Evolutionary conservation across 2,113 vertebrate genomes (phyloP).

Genomic region (Colaptes auratus): DNA sequence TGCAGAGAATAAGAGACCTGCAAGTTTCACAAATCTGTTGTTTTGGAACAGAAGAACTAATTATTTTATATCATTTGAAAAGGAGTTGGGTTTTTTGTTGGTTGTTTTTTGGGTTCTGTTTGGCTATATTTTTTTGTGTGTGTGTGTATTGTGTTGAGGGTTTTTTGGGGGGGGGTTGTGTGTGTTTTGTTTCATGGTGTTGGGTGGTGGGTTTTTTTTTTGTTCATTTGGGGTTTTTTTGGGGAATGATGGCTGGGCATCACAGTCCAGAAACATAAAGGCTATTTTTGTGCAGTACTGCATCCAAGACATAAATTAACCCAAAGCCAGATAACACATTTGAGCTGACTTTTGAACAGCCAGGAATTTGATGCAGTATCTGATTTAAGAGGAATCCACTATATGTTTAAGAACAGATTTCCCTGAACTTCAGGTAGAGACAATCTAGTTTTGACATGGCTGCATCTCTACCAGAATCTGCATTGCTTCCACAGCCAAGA

Average conservation of each 20-base stretch:
- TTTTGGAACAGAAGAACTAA: not conserved
- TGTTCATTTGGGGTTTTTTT: not conserved
- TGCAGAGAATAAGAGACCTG: not conserved
- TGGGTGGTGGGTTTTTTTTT: not conserved
- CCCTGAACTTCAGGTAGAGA: not conserved
- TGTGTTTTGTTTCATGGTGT: not conserved
- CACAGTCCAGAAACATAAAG: not conserved
- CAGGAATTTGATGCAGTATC: not conserved
- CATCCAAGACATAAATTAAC: not conserved
- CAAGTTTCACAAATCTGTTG: not conserved
- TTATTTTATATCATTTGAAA: not conserved
- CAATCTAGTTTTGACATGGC: not conserved
- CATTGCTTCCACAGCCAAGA: not conserved
- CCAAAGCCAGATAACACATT: not conserved
- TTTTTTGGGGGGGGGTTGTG: too few relatives aligned
- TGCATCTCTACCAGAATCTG: not conserved
- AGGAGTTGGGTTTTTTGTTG: not conserved
- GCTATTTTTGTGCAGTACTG: not conserved
- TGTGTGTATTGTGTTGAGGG: too few relatives aligned
- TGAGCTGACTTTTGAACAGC: not conserved
- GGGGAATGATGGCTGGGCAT: not conserved
- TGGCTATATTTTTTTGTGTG: not conserved
- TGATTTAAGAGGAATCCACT: not conserved
- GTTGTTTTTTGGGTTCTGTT: not conserved
- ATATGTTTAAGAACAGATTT: not conserved